Base-by-base conservation (phyloP, 2,113 vertebrate genomes). In the Gasterosteus aculeatus region DNA sequence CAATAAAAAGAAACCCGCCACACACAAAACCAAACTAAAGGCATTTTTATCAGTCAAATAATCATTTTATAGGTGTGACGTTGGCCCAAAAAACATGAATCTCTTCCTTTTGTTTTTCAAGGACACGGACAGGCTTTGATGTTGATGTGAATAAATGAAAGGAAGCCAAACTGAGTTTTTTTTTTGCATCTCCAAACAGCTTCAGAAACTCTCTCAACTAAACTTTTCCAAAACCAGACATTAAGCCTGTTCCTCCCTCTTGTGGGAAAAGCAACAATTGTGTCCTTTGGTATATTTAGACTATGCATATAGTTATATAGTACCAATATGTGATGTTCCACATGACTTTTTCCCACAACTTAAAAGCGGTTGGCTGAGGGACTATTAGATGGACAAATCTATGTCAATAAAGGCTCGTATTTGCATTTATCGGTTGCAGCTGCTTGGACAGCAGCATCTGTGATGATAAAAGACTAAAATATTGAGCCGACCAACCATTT, bases 101-200 rank as follows among this genome's bases (percentile, higher is more conserved):
- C 53, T 26, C 1, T 35, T 35, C 33, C 33, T 5, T 35, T 5
- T 35, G 3, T 35, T 35, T 38, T 38, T 38, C 7, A 26, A 92
- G 86, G 78, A 75, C 66, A 68, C 26, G 69, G 83, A 87, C 86
- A 85, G 81, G 82, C 92, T 93, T 93, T 93, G 91, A 93, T 92
- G 91, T 93, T 91, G 86, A 92, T 88, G 86, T 81, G 89, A 91
- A 87, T 90, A 93, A 92, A 92, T 91, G 91, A 90, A 92, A 89
- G 84, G 86, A 75, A 87, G 84, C 85, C 88, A 91, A 83, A 92
- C 89, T 82, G 89, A 90, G 82, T 65, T 26, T 26, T 26, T 26
- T 26, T 26, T 26, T 26, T 26, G 22, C 22, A 1, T 26, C 14
- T 16, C 16, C 29, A 33, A 33, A 58, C 56, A 58, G 57, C 15